Base-by-base conservation (phyloP, 2,888 invertebrate species). In the Gymnocheta viridis region DNA sequence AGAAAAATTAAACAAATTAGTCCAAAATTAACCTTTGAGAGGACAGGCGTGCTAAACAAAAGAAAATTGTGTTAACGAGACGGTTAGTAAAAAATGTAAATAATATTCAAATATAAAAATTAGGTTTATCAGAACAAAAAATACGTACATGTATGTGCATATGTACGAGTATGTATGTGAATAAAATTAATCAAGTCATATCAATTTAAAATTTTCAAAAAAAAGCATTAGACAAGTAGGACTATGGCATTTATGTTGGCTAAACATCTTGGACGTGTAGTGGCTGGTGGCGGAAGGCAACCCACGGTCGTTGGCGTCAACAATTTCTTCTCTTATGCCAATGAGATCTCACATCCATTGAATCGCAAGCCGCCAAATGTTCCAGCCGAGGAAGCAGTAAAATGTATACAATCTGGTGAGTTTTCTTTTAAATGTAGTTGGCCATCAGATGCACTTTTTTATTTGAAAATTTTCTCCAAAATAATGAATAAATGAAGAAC, bases 271-370 rank as follows among this genome's bases (percentile, higher is more conserved):
- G 77, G 70, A 76, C 86, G 82, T 83, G 84, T 73, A 82, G 83
- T 85, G 32, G 76, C 38, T 69, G 24, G 58, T 51, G 44, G 69
- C 12, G 49, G 49, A 79, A 62, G 56, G n/a, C 66, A 85, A 67
- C 54, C 64, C 24, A 85, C 86, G 10, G 54, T 86, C 19, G 76
- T 82, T 77, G 56, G 66, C 47, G 29, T 77, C 29, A 89, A 89
- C 49, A 90, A 91, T 82, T 90, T 87, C 60, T 97, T 94, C 92
- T 95, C 96, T 0, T 96, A 97, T 89, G 94, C 95, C 24, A 95
- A 95, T 85, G 97, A 97, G 91, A 94, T 97, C 54, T 94, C 96
- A 47, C 96, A 97, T 92, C 96, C 97, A 14, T 92, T 96, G 87
- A 94, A 95, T 86, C 94, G 94, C 85, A 93, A 95, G 82, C 97